These are phyloP conservation scores for Herminia tarsipennalis DNA, from an alignment of 2,888 invertebrate species.

Conservation along the genomic window DNA sequence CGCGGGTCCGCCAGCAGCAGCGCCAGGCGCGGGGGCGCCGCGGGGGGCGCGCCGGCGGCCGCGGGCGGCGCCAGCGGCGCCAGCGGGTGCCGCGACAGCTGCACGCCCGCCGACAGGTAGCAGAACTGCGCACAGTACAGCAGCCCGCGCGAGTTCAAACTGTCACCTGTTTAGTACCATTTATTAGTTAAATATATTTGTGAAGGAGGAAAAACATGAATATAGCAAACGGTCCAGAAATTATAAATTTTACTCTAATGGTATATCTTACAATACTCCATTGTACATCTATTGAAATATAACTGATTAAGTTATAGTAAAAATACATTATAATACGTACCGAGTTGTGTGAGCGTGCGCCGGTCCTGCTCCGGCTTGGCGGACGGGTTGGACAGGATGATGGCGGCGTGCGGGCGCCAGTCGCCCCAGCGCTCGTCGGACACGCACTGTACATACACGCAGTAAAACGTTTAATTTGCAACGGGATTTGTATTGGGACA, in stretches of 20 bases:
- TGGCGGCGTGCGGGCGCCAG: constrained; percentile 98
- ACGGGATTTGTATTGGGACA: too few species aligned
- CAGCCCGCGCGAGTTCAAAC: constrained; percentile 90
- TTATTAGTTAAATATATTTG: too few species aligned
- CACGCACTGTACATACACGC: constrained; percentile 79
- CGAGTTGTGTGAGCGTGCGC: constrained; percentile 90
- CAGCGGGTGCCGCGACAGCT: constrained; percentile 78
- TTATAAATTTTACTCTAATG: too few species aligned
- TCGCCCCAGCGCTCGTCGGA: constrained; percentile 93
- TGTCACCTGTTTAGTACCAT: too few species aligned
- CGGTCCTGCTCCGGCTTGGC: constrained; percentile 91
- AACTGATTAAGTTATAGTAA: too few species aligned
- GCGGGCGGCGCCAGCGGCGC: constrained; percentile 60
- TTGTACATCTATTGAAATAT: too few species aligned
- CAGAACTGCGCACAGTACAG: constrained; percentile 98
- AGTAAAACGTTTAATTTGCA: too few species aligned
- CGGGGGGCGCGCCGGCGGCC: constrained; percentile 56
- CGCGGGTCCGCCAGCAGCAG: constrained; percentile 92
- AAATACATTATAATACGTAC: constrained; percentile 52
- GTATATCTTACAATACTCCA: too few species aligned
- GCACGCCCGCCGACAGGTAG: constrained; percentile 94
- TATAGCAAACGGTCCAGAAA: too few species aligned
- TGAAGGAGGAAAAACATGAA: too few species aligned
- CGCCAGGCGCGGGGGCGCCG: constrained; percentile 88
- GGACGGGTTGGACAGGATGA: constrained; percentile 95